phyloP scores from a whole-genome alignment of 2,888 invertebrate species.

The Tetropium fuscum region DNA sequence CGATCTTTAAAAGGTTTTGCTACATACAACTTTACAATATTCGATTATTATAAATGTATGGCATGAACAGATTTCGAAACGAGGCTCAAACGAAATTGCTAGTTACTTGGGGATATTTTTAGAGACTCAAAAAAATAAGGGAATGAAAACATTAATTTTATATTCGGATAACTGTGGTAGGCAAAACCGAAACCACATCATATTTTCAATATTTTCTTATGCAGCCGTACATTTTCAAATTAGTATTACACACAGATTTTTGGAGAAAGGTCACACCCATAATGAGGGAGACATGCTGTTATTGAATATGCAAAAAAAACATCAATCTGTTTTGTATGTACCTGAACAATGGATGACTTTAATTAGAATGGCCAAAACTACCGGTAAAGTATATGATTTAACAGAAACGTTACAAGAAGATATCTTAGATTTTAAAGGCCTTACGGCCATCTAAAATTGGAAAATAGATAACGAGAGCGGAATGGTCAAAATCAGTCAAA shows the following conservation, averaged over 20 bases:
- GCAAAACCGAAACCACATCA: slow-evolving; percentile 33
- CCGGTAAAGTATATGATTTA: slow-evolving; percentile 21
- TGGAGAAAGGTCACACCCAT: too few relatives aligned
- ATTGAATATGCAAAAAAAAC: slow-evolving; percentile 36
- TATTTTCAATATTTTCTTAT: slow-evolving; percentile 34
- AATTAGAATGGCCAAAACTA: slow-evolving; percentile 32
- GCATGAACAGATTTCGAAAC: too few relatives aligned
- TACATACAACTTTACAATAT: neutral
- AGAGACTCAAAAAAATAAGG: slow-evolving; percentile 15
- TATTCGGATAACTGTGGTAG: slow-evolving; percentile 27
- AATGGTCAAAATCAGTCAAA: slow-evolving; percentile 6
- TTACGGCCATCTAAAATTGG: neutral
- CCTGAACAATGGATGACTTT: slow-evolving; percentile 36
- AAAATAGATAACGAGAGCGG: neutral
- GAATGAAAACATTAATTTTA: slow-evolving; percentile 26
- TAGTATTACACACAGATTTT: too few relatives aligned
- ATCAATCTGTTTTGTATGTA: slow-evolving; percentile 24
- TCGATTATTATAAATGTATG: too few relatives aligned
- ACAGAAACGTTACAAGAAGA: slow-evolving; percentile 30
- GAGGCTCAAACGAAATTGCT: slow-evolving; percentile 33
- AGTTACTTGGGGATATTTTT: slow-evolving; percentile 31
- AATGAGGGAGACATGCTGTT: slow-evolving; percentile 37
- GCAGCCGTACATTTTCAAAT: too few relatives aligned
- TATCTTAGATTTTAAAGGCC: slow-evolving; percentile 26
- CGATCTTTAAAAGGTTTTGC: too few relatives aligned